Evolutionary conservation across 2,888 invertebrate species (phyloP).

Genomic region (Papilio protenor): DNA sequence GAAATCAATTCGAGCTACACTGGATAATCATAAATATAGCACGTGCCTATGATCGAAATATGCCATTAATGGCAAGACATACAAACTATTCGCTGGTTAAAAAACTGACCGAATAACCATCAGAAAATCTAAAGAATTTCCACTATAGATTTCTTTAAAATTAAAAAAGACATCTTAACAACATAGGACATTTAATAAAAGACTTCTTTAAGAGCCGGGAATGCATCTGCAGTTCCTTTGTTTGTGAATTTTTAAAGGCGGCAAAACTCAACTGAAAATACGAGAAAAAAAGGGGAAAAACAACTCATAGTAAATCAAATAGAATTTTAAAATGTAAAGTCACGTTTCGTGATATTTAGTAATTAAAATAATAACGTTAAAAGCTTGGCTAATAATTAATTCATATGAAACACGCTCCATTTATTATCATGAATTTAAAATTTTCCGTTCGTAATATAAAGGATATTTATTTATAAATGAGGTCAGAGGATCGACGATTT

Average conservation of each 20-base stretch:
- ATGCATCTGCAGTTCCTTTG: background rate
- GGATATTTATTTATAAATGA: background rate
- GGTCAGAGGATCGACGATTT: background rate
- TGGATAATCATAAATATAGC: constrained; percentile 1
- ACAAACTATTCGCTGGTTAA: background rate
- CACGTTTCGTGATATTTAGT: constrained; percentile 6
- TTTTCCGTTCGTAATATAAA: background rate
- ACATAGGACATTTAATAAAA: background rate
- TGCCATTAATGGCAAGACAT: background rate
- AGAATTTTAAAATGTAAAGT: background rate
- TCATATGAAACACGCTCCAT: constrained; percentile 11
- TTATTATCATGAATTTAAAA: constrained; percentile 2
- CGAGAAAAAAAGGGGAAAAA: background rate
- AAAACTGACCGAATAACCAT: background rate
- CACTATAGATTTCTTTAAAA: background rate
- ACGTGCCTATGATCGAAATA: constrained; percentile 10
- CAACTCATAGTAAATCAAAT: background rate
- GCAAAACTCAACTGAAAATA: background rate
- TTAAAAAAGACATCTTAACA: background rate
- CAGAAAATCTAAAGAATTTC: too few species aligned
- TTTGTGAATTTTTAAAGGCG: background rate
- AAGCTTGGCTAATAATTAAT: constrained; percentile 7
- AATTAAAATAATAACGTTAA: constrained; percentile 19
- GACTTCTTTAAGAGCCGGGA: background rate
- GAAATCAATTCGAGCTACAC: constrained; percentile 12